phyloP scores from a whole-genome alignment of 2,888 invertebrate genomes.

The Himalopsyche anomala region DNA sequence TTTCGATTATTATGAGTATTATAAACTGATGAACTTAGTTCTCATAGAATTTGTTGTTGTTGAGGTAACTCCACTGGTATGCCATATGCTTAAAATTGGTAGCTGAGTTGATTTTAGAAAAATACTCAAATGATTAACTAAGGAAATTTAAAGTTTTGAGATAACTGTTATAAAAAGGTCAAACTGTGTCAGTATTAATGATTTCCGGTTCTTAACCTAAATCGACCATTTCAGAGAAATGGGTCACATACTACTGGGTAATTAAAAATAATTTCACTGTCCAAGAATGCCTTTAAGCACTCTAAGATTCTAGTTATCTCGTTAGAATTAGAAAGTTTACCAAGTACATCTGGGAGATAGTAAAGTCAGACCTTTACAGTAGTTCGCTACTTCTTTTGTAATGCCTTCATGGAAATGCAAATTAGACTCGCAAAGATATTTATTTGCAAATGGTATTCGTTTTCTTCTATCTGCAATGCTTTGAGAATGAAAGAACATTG shows the following conservation, averaged over 20 bases:
- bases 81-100: too few relatives aligned
- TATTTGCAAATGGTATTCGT: conserved; percentile 40
- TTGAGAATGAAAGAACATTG: neutral
- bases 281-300: conserved; percentile 22
- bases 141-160: too few relatives aligned
- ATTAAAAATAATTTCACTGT: conserved; percentile 20
- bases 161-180: too few relatives aligned
- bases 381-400: neutral
- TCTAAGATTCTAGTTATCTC: neutral
- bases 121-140: too few relatives aligned
- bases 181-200: too few relatives aligned
- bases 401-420: conserved; percentile 20
- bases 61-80: too few relatives aligned
- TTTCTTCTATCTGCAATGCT: conserved; percentile 1
- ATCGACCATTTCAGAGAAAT: neutral
- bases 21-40: too few relatives aligned
- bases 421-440: neutral
- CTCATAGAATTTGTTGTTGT: too few relatives aligned
- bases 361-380: conserved; percentile 8
- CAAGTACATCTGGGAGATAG: conserved; percentile 7
- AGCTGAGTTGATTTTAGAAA: too few relatives aligned
- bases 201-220: too few relatives aligned
- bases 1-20: too few relatives aligned
- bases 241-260: conserved; percentile 6
- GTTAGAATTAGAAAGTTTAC: conserved; percentile 35